These are phyloP conservation scores for Pogonus chalceus DNA, from an alignment of 1,140 invertebrate genomes.

Conservation along the genomic window DNA sequence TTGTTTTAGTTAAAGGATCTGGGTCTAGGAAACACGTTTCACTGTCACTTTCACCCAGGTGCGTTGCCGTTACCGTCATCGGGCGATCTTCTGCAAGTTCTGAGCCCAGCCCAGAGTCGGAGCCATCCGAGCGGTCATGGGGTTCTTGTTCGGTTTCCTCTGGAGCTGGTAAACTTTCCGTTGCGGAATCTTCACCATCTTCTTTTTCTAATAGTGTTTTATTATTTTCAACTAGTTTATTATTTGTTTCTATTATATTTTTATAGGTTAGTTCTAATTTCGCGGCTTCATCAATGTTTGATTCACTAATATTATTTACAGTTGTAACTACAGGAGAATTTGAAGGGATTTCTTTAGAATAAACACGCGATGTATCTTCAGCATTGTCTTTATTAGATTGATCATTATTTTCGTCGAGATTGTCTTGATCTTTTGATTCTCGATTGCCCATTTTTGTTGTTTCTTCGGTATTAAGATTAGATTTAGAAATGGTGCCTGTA, in stretches of 20 bases:
- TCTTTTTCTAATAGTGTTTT: background rate
- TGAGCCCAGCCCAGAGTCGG: constrained; percentile 60
- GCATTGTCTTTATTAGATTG: background rate
- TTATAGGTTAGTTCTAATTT: too few species aligned
- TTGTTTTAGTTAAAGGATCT: constrained; percentile 38
- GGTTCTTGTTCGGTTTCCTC: constrained; percentile 29
- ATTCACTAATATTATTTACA: too few species aligned
- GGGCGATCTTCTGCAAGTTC: constrained; percentile 36
- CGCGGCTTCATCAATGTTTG: too few species aligned
- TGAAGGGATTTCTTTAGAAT: background rate
- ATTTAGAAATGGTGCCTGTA: background rate
- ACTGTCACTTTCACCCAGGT: constrained; percentile 40
- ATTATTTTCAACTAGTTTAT: background rate
- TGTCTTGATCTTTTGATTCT: background rate
- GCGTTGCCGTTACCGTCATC: constrained; percentile 30
- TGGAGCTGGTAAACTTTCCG: constrained; percentile 30
- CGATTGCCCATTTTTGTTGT: background rate
- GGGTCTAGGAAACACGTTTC: constrained; percentile 43
- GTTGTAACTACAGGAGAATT: background rate
- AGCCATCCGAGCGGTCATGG: constrained; percentile 57
- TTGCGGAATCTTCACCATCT: constrained; percentile 32
- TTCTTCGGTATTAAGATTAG: too few species aligned
- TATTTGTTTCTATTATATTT: background rate
- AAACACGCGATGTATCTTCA: background rate
- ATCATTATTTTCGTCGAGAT: background rate